phyloP scores from a whole-genome alignment of 1,140 invertebrate genomes.

The Aphis craccivora region DNA sequence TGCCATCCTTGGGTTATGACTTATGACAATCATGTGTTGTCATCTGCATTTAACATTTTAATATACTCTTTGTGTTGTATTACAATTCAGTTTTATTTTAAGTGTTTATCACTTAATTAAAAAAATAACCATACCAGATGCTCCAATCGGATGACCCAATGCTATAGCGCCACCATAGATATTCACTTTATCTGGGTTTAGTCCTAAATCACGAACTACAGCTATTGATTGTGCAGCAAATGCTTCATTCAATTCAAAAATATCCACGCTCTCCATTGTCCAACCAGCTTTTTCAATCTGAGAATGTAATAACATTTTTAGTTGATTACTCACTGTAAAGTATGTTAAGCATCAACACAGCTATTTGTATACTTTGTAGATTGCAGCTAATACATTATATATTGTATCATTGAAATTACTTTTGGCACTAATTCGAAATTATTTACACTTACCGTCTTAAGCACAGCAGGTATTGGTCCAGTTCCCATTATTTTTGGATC shows the following conservation, averaged over 20 bases:
- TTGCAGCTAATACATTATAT: neutral
- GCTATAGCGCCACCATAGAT: constrained; percentile 87
- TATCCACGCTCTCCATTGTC: constrained; percentile 82
- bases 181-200: constrained; percentile 80
- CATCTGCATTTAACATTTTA: neutral
- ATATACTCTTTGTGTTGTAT: neutral
- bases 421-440: neutral
- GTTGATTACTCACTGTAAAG: neutral
- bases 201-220: constrained; percentile 71
- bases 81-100: neutral
- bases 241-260: constrained; percentile 89
- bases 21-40: neutral
- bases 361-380: neutral
- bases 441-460: constrained; percentile 69
- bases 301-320: constrained; percentile 59
- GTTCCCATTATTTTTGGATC: constrained; percentile 80
- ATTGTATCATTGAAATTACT: neutral
- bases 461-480: constrained; percentile 76
- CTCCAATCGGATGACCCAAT: constrained; percentile 89
- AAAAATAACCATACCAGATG: constrained; percentile 69
- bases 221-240: constrained; percentile 80
- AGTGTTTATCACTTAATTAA: neutral
- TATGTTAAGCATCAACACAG: neutral
- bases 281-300: constrained; percentile 81
- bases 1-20: neutral